Percentiles rank a stretch among this genome's conserved stretches.
phyloP scores from a whole-genome alignment of 1,140 invertebrate genomes.

The Anastrepha ludens region DNA sequence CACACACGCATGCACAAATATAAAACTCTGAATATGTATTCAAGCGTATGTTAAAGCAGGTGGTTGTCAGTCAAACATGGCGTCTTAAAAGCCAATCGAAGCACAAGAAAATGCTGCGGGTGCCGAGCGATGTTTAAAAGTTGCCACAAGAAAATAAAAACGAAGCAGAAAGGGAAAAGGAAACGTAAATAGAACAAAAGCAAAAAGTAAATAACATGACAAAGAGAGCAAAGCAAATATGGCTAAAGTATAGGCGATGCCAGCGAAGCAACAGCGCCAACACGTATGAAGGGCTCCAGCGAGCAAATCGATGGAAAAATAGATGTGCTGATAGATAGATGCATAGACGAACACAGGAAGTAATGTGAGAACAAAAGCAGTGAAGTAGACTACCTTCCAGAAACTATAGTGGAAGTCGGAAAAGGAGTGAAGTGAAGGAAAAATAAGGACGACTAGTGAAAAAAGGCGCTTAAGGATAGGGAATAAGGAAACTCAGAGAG shows the following conservation, averaged over 20 bases:
- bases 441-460: not conserved
- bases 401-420: not conserved
- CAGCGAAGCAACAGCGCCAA: not conserved
- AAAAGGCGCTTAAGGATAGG: not conserved
- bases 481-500: no score
- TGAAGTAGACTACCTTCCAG: not conserved
- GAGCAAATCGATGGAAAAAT: not conserved
- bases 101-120: slow-evolving; percentile 34
- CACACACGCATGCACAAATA: no score
- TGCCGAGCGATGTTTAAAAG: slow-evolving; percentile 14
- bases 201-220: not conserved
- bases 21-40: not conserved
- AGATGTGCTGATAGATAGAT: not conserved
- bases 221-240: not conserved
- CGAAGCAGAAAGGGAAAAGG: not conserved
- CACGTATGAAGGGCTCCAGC: not conserved
- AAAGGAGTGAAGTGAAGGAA: not conserved
- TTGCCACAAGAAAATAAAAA: not conserved
- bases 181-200: not conserved
- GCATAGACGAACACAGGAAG: not conserved
- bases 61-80: slow-evolving; percentile 21
- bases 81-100: slow-evolving; percentile 42
- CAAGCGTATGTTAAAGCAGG: not conserved
- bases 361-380: not conserved
- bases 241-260: not conserved